Base-by-base conservation (phyloP, 2,113 vertebrate genomes). In the Syrrhaptes paradoxus region DNA sequence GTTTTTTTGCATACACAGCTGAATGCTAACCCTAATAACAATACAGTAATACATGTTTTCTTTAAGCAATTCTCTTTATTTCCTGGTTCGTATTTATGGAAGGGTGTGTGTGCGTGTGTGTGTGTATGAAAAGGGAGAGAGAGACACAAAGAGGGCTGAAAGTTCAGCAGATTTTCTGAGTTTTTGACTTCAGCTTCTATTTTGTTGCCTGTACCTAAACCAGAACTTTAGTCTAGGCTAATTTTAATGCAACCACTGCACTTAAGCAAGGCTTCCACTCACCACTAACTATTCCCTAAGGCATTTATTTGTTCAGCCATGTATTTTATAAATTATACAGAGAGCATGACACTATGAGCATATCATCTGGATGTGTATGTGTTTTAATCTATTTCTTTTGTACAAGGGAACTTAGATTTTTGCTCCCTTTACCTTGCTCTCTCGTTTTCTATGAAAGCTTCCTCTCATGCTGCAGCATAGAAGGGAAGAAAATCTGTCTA, bases 401-500 rank as follows among this genome's bases (percentile, higher is more conserved):
- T 41, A 67, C 3, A 5, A 13, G 66, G 36, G 36, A 63, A 93
- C 29, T 43, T 36, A n/a, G 17, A 7, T 10, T 36, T 87, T 79
- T 66, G 2, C 17, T 59, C 41, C 34, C 24, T 11, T 90, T 66
- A 54, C 36, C 48, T 48, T 78, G 54, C 6, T 1, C 68, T 85
- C 45, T 81, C 38, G 31, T 70, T 90, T 61, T 85, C 43, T 91
- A 31, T 55, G 78, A 90, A 84, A 92, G 29, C 48, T 90, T 72
- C 49, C 51, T 70, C 71, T 85, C 3, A 1, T 72, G 36, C 71
- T 91, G 86, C 66, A 89, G 62, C 28, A 43, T 29, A 88, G 73
- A 91, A 85, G 57, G 87, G 85, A 85, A 48, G 67, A 94, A 92
- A 97, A 95, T 91, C 90, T 95, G 91, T 68, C 81, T 93, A 25